phyloP scores from a whole-genome alignment of 2,113 vertebrate genomes.

The Nothoprocta perdicaria region DNA sequence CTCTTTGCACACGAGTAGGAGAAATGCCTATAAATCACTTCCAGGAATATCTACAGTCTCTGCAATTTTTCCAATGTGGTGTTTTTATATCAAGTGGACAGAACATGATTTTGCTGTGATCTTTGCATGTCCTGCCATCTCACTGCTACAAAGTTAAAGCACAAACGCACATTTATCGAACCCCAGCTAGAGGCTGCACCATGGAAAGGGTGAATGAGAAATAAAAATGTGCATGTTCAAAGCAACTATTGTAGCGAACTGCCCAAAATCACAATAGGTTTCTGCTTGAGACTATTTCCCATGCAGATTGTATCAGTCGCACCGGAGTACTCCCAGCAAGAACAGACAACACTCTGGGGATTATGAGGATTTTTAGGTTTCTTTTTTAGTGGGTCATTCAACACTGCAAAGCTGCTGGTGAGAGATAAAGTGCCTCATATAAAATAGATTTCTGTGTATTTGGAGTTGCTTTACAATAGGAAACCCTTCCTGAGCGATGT shows the following conservation, averaged over 20 bases:
- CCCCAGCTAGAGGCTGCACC: background rate
- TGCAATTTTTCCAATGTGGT: rapidly evolving
- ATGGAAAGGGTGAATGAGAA: rapidly evolving
- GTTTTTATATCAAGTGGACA: background rate
- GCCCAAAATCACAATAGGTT: background rate
- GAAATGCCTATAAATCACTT: rapidly evolving
- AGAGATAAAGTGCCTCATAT: background rate
- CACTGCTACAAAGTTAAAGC: too few species aligned
- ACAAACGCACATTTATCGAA: rapidly evolving
- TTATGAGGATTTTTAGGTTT: background rate
- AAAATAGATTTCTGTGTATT: background rate
- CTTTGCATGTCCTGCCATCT: background rate
- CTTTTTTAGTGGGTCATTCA: background rate
- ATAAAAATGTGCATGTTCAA: background rate
- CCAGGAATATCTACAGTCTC: background rate
- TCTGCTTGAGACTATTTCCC: background rate
- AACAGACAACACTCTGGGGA: background rate
- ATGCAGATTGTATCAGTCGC: background rate
- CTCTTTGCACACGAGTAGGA: rapidly evolving
- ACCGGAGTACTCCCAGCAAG: background rate
- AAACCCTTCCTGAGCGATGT: background rate
- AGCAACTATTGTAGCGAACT: background rate
- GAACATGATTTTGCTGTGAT: background rate
- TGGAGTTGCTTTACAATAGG: background rate
- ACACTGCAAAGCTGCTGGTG: background rate